phyloP scores from a whole-genome alignment of 1,140 invertebrate genomes.

The Trichogramma pretiosum region DNA sequence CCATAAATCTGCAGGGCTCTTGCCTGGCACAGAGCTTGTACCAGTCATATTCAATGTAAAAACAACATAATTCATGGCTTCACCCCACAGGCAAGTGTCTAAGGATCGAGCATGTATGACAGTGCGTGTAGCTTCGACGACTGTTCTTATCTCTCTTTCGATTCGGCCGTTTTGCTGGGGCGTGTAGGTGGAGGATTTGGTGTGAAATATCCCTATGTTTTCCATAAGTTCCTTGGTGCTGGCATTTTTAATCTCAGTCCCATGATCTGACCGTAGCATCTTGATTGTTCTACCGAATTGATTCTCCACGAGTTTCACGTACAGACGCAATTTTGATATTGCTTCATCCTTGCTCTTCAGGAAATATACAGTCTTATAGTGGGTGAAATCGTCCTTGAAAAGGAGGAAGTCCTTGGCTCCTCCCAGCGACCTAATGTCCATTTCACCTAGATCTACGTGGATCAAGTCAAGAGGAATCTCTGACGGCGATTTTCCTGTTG shows the following conservation, averaged over 20 bases:
- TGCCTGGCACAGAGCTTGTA: slow-evolving; percentile 10
- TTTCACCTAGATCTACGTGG: slow-evolving; percentile 27
- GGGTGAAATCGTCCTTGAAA: slow-evolving; percentile 12
- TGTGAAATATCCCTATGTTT: slow-evolving; percentile 21
- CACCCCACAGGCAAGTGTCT: slow-evolving; percentile 20
- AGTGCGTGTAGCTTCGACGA: slow-evolving; percentile 27
- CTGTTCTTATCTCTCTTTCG: slow-evolving; percentile 33
- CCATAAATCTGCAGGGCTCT: slow-evolving; percentile 18
- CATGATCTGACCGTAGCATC: slow-evolving; percentile 25
- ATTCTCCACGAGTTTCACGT: slow-evolving; percentile 18
- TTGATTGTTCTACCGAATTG: slow-evolving; percentile 23
- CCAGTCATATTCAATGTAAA: slow-evolving; percentile 23
- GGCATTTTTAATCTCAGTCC: slow-evolving; percentile 25
- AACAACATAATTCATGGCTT: slow-evolving; percentile 21
- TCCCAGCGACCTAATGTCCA: slow-evolving; percentile 25
- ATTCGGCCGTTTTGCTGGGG: slow-evolving; percentile 33
- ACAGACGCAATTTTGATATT: slow-evolving; percentile 22
- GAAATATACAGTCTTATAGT: slow-evolving; percentile 28
- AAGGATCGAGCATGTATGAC: slow-evolving; percentile 17
- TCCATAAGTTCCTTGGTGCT: slow-evolving; percentile 7
- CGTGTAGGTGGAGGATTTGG: slow-evolving; percentile 26
- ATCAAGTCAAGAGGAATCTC: slow-evolving; percentile 20
- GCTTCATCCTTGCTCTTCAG: slow-evolving; percentile 32
- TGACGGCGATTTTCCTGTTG: slow-evolving; percentile 30
- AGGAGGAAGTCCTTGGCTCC: slow-evolving; percentile 26